Base-by-base conservation (phyloP, 2,113 vertebrate genomes). In the Tetrax tetrax region DNA sequence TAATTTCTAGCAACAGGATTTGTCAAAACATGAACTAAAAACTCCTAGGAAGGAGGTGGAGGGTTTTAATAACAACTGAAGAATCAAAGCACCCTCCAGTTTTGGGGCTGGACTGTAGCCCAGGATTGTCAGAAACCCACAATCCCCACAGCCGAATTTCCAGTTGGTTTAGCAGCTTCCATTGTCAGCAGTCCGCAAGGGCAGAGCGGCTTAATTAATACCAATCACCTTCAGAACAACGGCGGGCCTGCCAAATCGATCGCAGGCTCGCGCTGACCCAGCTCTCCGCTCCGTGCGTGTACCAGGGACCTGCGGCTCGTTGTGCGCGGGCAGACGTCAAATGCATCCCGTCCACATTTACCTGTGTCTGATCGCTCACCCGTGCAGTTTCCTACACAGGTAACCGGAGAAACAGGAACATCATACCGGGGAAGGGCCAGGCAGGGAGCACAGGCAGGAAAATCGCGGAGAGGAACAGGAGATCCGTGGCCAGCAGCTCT, bases 281-380 rank as follows among this genome's bases (percentile, higher is more conserved):
- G 12, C 94, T 50, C 54, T 3, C 87, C 12, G 61, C 66, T n/a
- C 3, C 2, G 4, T 7, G 1, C 86, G 41, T 5, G 11, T 15
- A 20, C 14, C 18, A 19, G 25, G 10, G 33, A 0, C 13, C 14
- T 0, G 2, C 1, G 64, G 91, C 72, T 4, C 1, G 1, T 9
- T 2, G 64, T 83, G 87, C 51, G 61, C 56, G 53, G 91, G 71
- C 54, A 59, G 41, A 94, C 92, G 92, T 97, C 96, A 97, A 6
- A 29, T 51, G 10, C 71, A 35, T 51, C 82, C 82, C 9, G 25
- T 25, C 31, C 82, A 59, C 59, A 4, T 23, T 7, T 0, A 1
- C 78, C 17, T 1, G 1, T 12, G 63, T 88, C 92, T 95, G 96
- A 94, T 93, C 93, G 0, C 92, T 74, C 93, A 25, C 43, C 91